Conservation (phyloP, 2,888 invertebrate genomes). For the Andrena camellia region DNA sequence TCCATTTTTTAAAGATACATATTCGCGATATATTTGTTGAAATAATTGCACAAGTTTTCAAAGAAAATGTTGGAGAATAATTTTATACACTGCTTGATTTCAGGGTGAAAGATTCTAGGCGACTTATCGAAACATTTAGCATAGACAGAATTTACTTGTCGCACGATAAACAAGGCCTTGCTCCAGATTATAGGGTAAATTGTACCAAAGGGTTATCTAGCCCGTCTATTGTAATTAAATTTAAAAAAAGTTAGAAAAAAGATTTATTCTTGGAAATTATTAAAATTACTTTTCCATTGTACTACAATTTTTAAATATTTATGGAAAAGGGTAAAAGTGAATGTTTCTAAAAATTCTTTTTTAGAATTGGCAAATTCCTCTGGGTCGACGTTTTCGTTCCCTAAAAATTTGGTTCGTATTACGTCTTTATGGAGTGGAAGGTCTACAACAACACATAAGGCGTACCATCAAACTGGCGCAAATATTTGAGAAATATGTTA, state of each 20-base stretch:
- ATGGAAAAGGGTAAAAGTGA: background rate
- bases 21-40: background rate
- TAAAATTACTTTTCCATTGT: too few species aligned
- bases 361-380: constrained; percentile 94
- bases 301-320: background rate
- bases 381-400: constrained; percentile 95
- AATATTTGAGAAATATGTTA: constrained; percentile 91
- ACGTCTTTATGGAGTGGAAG: constrained; percentile 92
- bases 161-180: constrained; percentile 89
- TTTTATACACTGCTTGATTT: constrained; percentile 10
- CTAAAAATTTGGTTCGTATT: constrained; percentile 98
- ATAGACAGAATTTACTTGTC: constrained; percentile 96
- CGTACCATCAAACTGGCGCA: constrained; percentile 91
- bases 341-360: background rate
- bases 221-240: background rate
- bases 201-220: background rate
- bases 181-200: constrained; percentile 88
- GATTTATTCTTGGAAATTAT: too few species aligned
- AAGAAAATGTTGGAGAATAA: background rate
- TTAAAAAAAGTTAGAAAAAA: too few species aligned
- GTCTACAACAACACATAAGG: constrained; percentile 92
- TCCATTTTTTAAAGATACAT: too few species aligned
- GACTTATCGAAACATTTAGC: constrained; percentile 94
- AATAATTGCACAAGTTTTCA: too few species aligned
- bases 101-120: constrained; percentile 92